Evolutionary conservation across 1,140 invertebrate genomes (phyloP).

Genomic region (Zaprionus ghesquierei): DNA sequence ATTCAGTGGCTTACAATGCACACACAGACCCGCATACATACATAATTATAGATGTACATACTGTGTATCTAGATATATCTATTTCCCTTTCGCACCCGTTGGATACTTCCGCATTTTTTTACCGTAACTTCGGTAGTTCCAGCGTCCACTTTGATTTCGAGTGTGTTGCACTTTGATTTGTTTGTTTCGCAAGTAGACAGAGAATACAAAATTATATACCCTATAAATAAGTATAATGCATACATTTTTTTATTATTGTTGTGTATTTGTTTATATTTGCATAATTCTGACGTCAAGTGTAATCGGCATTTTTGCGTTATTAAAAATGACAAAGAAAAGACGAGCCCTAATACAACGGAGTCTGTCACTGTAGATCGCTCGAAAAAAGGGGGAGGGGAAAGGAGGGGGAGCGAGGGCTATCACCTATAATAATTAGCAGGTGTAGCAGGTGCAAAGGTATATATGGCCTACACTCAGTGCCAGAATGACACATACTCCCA

Average conservation of each 20-base stretch:
- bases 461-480: conserved; percentile 8
- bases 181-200: conserved; percentile 1
- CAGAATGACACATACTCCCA: conserved; percentile 4
- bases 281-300: conserved; percentile 29
- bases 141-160: background rate
- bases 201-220: conserved; percentile 1
- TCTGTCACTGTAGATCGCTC: background rate
- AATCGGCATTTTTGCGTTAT: conserved; percentile 35
- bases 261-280: background rate
- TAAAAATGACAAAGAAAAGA: conserved; percentile 4
- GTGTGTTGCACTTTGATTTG: conserved; percentile 24
- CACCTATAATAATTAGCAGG: conserved; percentile 15
- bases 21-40: background rate
- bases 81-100: background rate
- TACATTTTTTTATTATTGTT: background rate
- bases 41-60: background rate
- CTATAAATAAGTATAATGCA: background rate
- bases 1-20: background rate
- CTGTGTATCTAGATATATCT: background rate
- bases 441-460: too few relatives aligned
- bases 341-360: background rate
- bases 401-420: background rate
- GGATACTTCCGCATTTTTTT: conserved; percentile 13
- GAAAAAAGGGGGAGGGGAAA: too few relatives aligned
- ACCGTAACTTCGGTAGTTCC: background rate